Evolutionary conservation across 2,888 invertebrate species (phyloP), one percentile per base, ranked within the genome.

Genomic region (Troides oblongomaculatus): DNA sequence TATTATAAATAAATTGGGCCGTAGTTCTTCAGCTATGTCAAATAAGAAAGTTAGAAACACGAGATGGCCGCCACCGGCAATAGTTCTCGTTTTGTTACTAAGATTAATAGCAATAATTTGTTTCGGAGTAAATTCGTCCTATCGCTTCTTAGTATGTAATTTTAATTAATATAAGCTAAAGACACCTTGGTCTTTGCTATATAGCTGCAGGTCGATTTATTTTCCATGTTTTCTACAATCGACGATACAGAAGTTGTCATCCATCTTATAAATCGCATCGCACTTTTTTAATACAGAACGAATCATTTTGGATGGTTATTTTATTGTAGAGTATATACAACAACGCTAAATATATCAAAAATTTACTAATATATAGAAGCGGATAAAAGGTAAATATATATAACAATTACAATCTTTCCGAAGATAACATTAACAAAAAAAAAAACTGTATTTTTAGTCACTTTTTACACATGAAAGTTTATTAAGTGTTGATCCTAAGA

Each of bases 31-130:
- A 30, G 63, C n/a, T n/a, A 64, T 53, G 46, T 50, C 59, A 59
- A 70, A 66, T 62, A 66, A 66, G 69, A 70, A 66, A 66, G 66
- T 66, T 17, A n/a, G 62, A 59, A 67, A 14, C 43, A 21, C 50
- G 66, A 66, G 53, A 70, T 61, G 46, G 61, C n/a, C 53, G 57
- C 62, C 66, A 63, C 50, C 6, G 62, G 63, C 64, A 62, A 39
- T 64, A 57, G 69, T 68, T 69, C 58, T 72, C 58, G 69, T 72
- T 73, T 73, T 73, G 66, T 71, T 73, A 62, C 64, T 64, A 69
- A 71, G 74, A 74, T 73, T 73, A 71, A 73, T 74, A 72, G 72
- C 61, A 66, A 65, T 74, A 72, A 74, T 74, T 72, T 71, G 72
- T 72, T 70, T 66, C 66, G 69, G 68, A 64, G 69, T 64, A 72